Evolutionary conservation across 2,888 invertebrate species (phyloP).

Genomic region (Aphrophora alni): DNA sequence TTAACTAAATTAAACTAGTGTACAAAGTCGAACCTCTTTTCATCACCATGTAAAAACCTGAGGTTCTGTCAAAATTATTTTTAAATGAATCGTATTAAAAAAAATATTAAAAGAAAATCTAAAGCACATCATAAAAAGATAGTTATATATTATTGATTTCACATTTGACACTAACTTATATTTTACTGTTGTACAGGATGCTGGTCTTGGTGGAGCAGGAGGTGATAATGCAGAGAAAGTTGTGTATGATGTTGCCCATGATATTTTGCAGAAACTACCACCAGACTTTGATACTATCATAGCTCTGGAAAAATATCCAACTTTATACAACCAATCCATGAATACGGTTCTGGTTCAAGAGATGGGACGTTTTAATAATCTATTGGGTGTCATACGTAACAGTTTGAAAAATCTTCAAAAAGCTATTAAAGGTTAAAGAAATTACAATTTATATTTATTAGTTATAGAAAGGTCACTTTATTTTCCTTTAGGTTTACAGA

Average conservation of each 20-base stretch:
- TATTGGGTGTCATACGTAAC: slow-evolving; percentile 64
- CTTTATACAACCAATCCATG: slow-evolving; percentile 85
- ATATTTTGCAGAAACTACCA: slow-evolving; percentile 69
- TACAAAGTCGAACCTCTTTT: no score
- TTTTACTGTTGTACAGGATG: slow-evolving; percentile 62
- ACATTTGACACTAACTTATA: no score
- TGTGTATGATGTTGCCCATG: slow-evolving; percentile 78
- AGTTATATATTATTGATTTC: no score
- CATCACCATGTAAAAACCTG: no score
- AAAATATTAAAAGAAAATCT: no score
- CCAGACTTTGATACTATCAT: slow-evolving; percentile 58
- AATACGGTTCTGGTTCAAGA: slow-evolving; percentile 90
- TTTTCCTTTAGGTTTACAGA: no score
- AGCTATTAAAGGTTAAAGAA: slow-evolving; percentile 72
- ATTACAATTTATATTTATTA: no score
- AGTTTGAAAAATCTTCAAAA: slow-evolving; percentile 66
- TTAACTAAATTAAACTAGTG: no score
- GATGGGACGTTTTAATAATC: slow-evolving; percentile 76
- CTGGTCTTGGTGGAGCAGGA: slow-evolving; percentile 64
- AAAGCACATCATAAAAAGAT: no score
- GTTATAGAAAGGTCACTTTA: no score
- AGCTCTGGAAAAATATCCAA: slow-evolving; percentile 72
- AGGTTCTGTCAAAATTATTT: no score
- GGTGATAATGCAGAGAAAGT: slow-evolving; percentile 79
- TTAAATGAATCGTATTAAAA: no score